Evolutionary conservation across 2,797 vertebrate genomes (phyloP).

Genomic region (Pagetopsis macropterus): DNA sequence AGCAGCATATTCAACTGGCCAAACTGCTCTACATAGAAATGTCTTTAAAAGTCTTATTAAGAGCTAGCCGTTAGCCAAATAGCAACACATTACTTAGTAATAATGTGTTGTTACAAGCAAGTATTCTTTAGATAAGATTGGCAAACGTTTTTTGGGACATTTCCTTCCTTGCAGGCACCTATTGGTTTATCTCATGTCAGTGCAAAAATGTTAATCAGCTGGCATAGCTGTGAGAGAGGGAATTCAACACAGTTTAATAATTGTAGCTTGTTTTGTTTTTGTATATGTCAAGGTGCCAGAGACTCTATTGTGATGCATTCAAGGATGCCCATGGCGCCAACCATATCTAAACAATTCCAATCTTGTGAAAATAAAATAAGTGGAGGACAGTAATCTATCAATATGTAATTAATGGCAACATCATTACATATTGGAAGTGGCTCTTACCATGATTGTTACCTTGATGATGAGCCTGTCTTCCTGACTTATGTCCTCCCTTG

Average conservation of each 20-base stretch:
- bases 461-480: conserved; percentile 59
- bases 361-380: too few relatives aligned
- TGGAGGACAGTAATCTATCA: too few relatives aligned
- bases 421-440: too few relatives aligned
- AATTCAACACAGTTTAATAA: background rate
- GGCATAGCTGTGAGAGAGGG: background rate
- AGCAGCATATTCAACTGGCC: conserved; percentile 43
- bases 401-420: too few relatives aligned
- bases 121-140: background rate
- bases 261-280: background rate
- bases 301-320: background rate
- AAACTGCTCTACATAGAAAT: background rate
- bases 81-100: background rate
- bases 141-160: background rate
- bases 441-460: conserved; percentile 72
- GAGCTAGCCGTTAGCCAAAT: background rate
- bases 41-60: background rate
- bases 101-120: background rate
- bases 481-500: conserved; percentile 68
- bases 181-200: background rate
- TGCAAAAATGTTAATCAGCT: conserved; percentile 1
- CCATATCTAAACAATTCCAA: too few relatives aligned
- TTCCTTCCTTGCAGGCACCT: background rate
- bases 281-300: background rate
- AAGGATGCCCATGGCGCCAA: background rate